Conservation (phyloP, 1,140 invertebrate species). For the Elysia chlorotica region DNA sequence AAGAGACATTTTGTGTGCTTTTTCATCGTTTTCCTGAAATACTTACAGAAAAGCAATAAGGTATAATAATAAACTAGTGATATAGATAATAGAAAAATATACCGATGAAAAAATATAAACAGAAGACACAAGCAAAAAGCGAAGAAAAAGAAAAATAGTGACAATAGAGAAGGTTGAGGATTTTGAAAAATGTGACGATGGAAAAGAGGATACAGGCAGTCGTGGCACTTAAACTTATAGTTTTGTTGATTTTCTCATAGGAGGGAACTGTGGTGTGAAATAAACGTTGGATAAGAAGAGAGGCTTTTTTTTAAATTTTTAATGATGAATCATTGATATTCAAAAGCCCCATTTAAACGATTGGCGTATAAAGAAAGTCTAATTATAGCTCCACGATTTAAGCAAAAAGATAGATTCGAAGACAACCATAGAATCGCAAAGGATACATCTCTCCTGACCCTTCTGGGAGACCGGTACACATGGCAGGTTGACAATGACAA, state of each 20-base stretch:
- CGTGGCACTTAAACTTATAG: no score
- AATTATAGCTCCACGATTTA: neutral
- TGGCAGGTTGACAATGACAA: slow-evolving; percentile 16
- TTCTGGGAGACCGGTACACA: slow-evolving; percentile 5
- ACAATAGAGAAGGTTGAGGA: neutral
- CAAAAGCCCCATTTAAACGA: neutral
- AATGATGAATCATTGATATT: neutral
- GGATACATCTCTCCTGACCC: slow-evolving; percentile 20
- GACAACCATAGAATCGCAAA: neutral
- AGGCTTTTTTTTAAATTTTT: no score
- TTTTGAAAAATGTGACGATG: neutral
- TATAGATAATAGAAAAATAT: neutral
- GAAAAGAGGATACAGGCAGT: no score
- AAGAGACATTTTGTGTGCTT: neutral
- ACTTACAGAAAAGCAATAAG: no score
- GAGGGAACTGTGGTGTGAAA: no score
- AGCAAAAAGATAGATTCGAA: neutral
- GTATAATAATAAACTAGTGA: neutral
- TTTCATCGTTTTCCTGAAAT: neutral
- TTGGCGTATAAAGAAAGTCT: neutral
- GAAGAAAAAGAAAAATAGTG: neutral
- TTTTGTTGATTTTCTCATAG: no score
- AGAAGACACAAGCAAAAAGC: no score
- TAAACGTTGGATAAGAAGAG: no score
- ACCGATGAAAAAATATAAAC: no score